These are phyloP conservation scores for Enteromius mattozi DNA, from an alignment of 2,797 vertebrate species.

Conservation along the genomic window DNA sequence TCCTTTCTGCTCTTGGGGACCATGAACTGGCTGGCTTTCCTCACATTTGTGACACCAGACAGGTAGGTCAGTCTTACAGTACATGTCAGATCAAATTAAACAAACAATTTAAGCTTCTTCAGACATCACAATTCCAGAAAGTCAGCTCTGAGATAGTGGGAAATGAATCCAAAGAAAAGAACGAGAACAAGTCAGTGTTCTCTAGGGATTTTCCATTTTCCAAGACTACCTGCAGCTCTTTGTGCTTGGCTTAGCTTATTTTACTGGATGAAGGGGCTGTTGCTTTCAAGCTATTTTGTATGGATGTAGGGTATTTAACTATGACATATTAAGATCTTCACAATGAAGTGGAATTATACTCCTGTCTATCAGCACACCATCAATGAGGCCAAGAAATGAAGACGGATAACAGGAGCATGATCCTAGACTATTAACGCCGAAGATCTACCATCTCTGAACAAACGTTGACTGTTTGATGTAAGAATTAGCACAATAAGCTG, in stretches of 20 bases:
- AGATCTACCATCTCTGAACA: conserved; percentile 34
- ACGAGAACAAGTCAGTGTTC: background rate
- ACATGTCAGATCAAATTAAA: conserved; percentile 8
- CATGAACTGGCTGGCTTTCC: background rate
- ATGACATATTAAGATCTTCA: conserved; percentile 32
- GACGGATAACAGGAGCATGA: conserved; percentile 4
- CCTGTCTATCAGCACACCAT: conserved; percentile 38
- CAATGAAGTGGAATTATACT: conserved; percentile 50
- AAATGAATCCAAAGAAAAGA: conserved; percentile 5
- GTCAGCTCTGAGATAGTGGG: background rate
- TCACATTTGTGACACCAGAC: conserved; percentile 28
- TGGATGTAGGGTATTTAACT: conserved; percentile 46
- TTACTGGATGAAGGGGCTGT: background rate
- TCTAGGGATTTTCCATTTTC: background rate
- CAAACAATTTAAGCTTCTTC: conserved; percentile 40
- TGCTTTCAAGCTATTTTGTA: conserved; percentile 41
- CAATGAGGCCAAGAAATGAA: conserved; percentile 38
- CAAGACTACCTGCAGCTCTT: conserved; percentile 19
- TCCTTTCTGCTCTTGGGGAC: background rate
- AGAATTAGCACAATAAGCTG: conserved; percentile 45
- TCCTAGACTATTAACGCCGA: conserved; percentile 39
- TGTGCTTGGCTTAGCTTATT: conserved; percentile 5
- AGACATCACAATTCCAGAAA: conserved; percentile 26
- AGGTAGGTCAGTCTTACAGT: background rate
- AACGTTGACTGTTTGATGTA: conserved; percentile 50